A percentile compares a stretch with the other conserved stretches of the same genome.
Conservation (phyloP, 2,888 invertebrate genomes). For the Drosophila testacea region DNA sequence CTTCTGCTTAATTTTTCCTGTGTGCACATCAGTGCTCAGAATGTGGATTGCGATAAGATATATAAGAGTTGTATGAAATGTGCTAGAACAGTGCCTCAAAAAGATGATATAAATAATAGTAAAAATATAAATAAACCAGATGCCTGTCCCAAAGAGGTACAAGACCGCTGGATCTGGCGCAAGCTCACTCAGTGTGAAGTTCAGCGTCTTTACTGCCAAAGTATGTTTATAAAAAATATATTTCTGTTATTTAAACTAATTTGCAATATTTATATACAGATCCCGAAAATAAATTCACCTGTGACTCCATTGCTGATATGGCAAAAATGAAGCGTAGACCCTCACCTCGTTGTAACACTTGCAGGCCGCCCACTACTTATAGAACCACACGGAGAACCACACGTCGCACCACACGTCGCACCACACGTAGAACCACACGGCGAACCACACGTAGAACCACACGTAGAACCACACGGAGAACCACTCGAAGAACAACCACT, state of each 20-base stretch:
- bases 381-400: not conserved
- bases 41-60: slow-evolving; percentile 28
- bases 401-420: not conserved
- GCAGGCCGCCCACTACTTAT: not conserved
- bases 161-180: slow-evolving; percentile 31
- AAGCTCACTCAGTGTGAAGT: slow-evolving; percentile 39
- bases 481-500: not conserved
- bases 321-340: slow-evolving; percentile 30
- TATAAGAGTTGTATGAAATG: slow-evolving; percentile 27
- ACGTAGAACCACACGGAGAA: not conserved
- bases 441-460: slow-evolving; percentile 1
- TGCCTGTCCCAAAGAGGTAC: slow-evolving; percentile 18
- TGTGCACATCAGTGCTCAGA: slow-evolving; percentile 14
- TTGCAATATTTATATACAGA: slow-evolving; percentile 6
- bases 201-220: slow-evolving; percentile 38
- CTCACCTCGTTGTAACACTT: not conserved
- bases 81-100: not conserved
- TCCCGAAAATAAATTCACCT: slow-evolving; percentile 17
- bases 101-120: slow-evolving; percentile 18
- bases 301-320: slow-evolving; percentile 29
- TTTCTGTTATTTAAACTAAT: not conserved
- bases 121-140: slow-evolving; percentile 17
- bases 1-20: slow-evolving; percentile 28
- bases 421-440: not conserved
- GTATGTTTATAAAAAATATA: slow-evolving; percentile 23